Percentiles rank a stretch among this genome's conserved stretches.
phyloP scores from a whole-genome alignment of 1,140 invertebrate species.

The Heliconius himera region DNA sequence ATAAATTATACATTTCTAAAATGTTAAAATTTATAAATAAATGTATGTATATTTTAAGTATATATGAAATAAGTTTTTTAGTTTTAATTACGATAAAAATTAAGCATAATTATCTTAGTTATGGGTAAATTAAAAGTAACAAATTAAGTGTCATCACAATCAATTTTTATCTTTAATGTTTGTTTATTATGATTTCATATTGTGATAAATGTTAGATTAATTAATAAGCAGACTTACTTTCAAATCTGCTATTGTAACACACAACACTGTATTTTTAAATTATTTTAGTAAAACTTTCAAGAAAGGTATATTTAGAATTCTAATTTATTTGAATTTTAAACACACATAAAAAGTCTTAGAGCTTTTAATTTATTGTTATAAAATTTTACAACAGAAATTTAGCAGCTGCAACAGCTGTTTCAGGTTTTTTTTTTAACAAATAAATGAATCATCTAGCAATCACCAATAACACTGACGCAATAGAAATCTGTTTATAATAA shows the following conservation, averaged over 20 bases:
- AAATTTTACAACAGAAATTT: no score
- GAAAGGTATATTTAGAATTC: neutral
- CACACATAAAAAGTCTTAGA: no score
- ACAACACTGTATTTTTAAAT: no score
- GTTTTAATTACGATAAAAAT: no score
- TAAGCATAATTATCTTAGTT: no score
- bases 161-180: slow-evolving; percentile 1
- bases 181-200: neutral
- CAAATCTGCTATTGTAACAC: neutral
- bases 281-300: neutral
- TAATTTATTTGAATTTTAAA: no score
- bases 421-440: neutral
- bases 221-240: neutral
- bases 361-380: no score
- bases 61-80: no score
- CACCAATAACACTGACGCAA: neutral
- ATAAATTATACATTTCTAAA: no score
- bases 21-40: no score
- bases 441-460: neutral
- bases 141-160: neutral
- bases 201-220: neutral
- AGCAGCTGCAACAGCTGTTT: no score
- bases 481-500: neutral
- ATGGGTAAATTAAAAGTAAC: neutral
- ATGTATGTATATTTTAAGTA: no score